Evolutionary conservation across 2,888 invertebrate species (phyloP).

Genomic region (Sphecodes monilicornis): DNA sequence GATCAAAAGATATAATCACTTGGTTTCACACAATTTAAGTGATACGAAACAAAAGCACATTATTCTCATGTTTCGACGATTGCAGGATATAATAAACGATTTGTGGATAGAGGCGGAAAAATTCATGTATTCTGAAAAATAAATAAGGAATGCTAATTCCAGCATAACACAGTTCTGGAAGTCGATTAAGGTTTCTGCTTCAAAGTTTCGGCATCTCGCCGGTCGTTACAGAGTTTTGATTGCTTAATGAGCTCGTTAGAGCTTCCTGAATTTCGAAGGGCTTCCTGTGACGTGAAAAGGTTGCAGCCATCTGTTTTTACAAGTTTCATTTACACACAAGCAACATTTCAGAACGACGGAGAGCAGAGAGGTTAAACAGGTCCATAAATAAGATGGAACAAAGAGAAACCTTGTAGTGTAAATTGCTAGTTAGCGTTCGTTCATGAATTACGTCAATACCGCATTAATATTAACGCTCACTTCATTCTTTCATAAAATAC

Average conservation of each 20-base stretch:
- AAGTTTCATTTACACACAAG: neutral
- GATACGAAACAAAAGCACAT: neutral
- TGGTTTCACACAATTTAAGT: neutral
- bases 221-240: constrained; percentile 57
- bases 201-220: constrained; percentile 48
- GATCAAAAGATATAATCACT: too few relatives aligned
- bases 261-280: constrained; percentile 48
- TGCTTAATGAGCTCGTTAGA: constrained; percentile 61
- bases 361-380: neutral
- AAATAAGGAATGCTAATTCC: constrained; percentile 16
- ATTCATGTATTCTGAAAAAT: constrained; percentile 12
- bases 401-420: neutral
- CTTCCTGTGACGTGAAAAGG: constrained; percentile 39
- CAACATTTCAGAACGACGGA: neutral
- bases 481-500: neutral
- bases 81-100: neutral
- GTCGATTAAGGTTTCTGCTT: constrained; percentile 46
- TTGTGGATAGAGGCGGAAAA: neutral
- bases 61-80: neutral
- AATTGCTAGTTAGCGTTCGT: neutral
- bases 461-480: neutral
- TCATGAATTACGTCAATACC: neutral
- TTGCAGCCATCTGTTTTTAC: constrained; percentile 12
- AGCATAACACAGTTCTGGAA: constrained; percentile 42
- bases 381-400: neutral